phyloP scores from a whole-genome alignment of 2,888 invertebrate species.

The Eupithecia tripunctaria region DNA sequence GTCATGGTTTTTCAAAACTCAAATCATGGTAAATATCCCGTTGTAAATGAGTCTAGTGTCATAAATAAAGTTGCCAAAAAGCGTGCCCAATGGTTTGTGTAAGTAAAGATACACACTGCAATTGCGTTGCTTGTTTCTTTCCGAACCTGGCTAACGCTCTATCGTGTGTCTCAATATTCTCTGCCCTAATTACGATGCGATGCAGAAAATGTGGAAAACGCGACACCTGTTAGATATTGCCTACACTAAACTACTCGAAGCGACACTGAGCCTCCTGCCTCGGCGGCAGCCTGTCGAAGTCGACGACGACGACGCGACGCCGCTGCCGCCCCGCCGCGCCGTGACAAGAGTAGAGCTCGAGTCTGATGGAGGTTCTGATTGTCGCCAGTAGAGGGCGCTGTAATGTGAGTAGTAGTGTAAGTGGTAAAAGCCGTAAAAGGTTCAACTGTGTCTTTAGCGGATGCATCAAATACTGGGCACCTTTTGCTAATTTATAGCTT shows the following conservation, averaged over 20 bases:
- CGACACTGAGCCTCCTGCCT: background rate
- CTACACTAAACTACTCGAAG: background rate
- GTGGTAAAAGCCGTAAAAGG: rapidly evolving
- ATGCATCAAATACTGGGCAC: background rate
- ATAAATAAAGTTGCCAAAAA: too few relatives aligned
- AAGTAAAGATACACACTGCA: too few relatives aligned
- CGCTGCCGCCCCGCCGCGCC: background rate
- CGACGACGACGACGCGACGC: too few relatives aligned
- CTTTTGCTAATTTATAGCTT: background rate
- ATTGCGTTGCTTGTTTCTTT: too few relatives aligned
- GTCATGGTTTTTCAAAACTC: too few relatives aligned
- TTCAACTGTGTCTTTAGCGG: background rate
- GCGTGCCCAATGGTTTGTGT: too few relatives aligned
- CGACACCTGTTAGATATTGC: background rate
- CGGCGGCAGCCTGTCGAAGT: too few relatives aligned
- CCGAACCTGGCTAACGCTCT: too few relatives aligned
- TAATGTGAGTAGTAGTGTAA: background rate
- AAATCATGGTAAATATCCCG: too few relatives aligned
- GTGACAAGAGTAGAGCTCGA: background rate
- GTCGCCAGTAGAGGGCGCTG: conserved; percentile 15
- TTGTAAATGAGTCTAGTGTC: too few relatives aligned
- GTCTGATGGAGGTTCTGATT: background rate
- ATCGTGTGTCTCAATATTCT: too few relatives aligned
- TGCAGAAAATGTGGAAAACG: background rate
- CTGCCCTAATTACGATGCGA: too few relatives aligned